phyloP scores from a whole-genome alignment of 2,113 vertebrate species.

The Pithys albifrons region DNA sequence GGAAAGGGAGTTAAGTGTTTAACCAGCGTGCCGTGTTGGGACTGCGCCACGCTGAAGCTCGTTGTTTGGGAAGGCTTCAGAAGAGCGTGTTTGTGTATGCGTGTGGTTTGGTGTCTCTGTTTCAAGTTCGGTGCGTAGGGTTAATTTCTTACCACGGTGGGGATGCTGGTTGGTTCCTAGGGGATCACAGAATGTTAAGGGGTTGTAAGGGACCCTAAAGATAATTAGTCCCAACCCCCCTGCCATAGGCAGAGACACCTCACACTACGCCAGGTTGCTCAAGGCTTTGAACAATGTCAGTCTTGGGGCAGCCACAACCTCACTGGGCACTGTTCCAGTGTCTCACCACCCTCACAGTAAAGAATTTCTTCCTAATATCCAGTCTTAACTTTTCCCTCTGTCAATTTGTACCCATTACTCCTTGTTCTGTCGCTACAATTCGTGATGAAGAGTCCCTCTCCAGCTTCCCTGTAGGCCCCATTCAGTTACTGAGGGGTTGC shows the following conservation, averaged over 20 bases:
- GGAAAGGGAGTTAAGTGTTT: too few relatives aligned
- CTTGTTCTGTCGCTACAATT: not conserved
- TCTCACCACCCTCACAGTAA: not conserved
- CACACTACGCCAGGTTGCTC: not conserved
- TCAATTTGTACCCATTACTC: not conserved
- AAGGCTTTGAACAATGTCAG: not conserved
- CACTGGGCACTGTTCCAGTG: not conserved
- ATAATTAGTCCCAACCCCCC: rapidly evolving
- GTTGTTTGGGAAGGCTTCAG: not conserved
- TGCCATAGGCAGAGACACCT: not conserved
- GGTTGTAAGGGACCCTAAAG: not conserved
- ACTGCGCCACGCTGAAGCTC: not conserved
- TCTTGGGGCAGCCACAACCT: not conserved
- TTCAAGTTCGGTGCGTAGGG: rapidly evolving
- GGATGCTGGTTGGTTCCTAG: not conserved
- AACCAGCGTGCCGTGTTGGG: rapidly evolving
- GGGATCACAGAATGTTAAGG: not conserved
- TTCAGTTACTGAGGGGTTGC: not conserved
- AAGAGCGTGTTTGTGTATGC: rapidly evolving
- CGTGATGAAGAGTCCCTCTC: not conserved
- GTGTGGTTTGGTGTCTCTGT: rapidly evolving
- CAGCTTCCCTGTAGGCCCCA: not conserved
- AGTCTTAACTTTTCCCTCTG: not conserved
- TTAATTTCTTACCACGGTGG: rapidly evolving
- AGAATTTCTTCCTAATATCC: not conserved